These are phyloP conservation scores for Trichonephila inaurata DNA, from an alignment of 1,140 invertebrate species.

Conservation along the genomic window DNA sequence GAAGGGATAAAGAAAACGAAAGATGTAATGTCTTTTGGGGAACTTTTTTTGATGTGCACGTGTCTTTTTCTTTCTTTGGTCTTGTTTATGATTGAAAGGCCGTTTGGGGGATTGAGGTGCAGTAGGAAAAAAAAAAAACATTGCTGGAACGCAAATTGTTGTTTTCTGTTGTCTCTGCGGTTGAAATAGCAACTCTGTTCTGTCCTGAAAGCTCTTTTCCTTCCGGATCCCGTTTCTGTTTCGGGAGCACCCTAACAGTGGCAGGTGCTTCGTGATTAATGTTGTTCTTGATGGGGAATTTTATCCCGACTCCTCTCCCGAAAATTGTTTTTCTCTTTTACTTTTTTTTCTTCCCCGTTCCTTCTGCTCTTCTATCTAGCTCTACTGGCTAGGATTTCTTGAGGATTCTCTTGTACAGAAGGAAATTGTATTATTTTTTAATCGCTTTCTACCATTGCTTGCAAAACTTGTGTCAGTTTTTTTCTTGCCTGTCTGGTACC, in stretches of 20 bases:
- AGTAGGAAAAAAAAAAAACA: neutral
- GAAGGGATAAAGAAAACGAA: conserved; percentile 42
- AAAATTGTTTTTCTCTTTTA: conserved; percentile 10
- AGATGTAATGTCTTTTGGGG: conserved; percentile 65
- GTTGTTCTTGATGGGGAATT: conserved; percentile 41
- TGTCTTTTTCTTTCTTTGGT: conserved; percentile 2
- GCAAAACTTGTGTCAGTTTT: neutral
- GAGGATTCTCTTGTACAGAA: neutral
- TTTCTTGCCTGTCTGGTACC: neutral
- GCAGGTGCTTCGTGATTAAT: conserved; percentile 66
- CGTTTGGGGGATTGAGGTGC: conserved; percentile 56
- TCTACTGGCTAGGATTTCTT: neutral
- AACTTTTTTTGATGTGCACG: neutral
- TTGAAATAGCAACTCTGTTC: neutral
- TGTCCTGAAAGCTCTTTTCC: neutral
- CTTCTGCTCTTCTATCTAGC: neutral
- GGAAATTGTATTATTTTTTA: neutral
- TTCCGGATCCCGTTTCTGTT: conserved; percentile 24
- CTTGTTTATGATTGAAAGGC: conserved; percentile 71
- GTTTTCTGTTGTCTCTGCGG: conserved; percentile 37
- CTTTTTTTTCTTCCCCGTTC: neutral
- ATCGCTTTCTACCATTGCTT: neutral
- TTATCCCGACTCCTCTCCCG: neutral
- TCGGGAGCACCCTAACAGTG: neutral
- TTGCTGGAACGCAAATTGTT: conserved; percentile 54